Percentiles rank a stretch among this genome's conserved stretches.
phyloP scores from a whole-genome alignment of 2,797 vertebrate genomes.

The Rhinatrema bivittatum region DNA sequence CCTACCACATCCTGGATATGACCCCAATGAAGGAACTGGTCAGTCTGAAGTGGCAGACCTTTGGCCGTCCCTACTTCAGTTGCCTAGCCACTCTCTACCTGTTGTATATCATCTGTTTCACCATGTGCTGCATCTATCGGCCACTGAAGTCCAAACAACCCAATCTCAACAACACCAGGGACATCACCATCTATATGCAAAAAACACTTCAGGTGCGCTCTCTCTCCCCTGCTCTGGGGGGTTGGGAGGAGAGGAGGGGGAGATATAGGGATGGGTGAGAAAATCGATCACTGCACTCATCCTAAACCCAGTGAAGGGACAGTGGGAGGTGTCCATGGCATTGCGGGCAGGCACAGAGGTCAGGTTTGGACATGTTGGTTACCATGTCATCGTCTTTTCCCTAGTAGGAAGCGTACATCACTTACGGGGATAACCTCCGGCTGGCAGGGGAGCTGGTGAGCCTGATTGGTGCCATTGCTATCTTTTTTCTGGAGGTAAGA shows the following conservation, averaged over 20 bases:
- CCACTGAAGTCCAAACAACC: constrained; percentile 64
- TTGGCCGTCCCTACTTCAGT: constrained; percentile 79
- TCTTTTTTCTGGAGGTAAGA: constrained; percentile 42
- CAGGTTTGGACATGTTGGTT: too few species aligned
- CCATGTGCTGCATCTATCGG: constrained; percentile 71
- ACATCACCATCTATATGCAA: constrained; percentile 61
- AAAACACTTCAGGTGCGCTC: constrained; percentile 56
- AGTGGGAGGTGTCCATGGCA: neutral
- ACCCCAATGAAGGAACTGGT: constrained; percentile 76
- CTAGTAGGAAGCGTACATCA: constrained; percentile 36
- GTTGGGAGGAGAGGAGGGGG: too few species aligned
- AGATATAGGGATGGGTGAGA: too few species aligned
- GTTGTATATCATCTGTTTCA: constrained; percentile 76
- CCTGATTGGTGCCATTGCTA: constrained; percentile 33
- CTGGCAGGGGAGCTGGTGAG: constrained; percentile 44
- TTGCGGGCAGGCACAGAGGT: neutral
- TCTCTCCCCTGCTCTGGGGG: fast-evolving
- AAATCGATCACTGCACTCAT: neutral
- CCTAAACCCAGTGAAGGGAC: too few species aligned
- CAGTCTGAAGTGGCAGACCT: constrained; percentile 78
- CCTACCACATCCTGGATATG: constrained; percentile 69
- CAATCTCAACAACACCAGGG: constrained; percentile 56
- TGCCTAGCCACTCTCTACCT: constrained; percentile 68
- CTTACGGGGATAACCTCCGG: constrained; percentile 23
- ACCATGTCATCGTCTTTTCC: too few species aligned